Evolutionary conservation across 2,797 vertebrate species (phyloP), one percentile per base, ranked within the genome.

Genomic region (Micromesistius poutassou): DNA sequence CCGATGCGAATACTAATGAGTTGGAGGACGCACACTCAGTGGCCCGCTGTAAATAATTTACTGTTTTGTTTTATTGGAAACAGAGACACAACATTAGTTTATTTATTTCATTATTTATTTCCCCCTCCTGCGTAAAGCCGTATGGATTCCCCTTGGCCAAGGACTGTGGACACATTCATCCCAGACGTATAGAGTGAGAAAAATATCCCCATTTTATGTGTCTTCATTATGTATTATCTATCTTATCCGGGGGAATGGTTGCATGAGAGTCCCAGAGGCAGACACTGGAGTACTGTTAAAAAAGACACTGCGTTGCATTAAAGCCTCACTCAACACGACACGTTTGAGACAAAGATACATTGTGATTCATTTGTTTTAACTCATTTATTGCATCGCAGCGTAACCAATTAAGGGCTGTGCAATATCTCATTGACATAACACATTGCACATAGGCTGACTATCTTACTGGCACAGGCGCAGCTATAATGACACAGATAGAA

Each of bases 31-130:
- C 86, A 73, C 86, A 87, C 87, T 88, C 88, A 86, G 89, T 91
- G 87, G 86, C 87, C 81, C 62, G 81, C 87, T 90, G 91, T 94
- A 93, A 94, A 94, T 94, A 90, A 93, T 93, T 93, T 91, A 94
- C 88, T 88, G 86, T 91, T 93, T 92, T 92, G 88, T 91, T 93
- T 93, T 92, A 93, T 92, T 91, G 89, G 91, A 93, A 92, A 92
- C 85, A 84, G 88, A 91, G 90, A 91, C 85, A 85, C 87, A 85
- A 91, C 90, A 90, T 93, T 91, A 89, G 91, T 91, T 89, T 87
- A 85, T 89, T 83, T 83, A 62, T 62, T 62, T 62, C 55, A n/a
- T 62, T 62, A 62, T 62, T 62, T 62, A n/a, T n/a, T 55, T 22
- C 5, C n/a, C 22, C 19, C 55, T n/a, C 55, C 22, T 7, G 46